These are phyloP conservation scores for Tridacna gigas DNA, from an alignment of 2,888 invertebrate species.

Conservation along the genomic window DNA sequence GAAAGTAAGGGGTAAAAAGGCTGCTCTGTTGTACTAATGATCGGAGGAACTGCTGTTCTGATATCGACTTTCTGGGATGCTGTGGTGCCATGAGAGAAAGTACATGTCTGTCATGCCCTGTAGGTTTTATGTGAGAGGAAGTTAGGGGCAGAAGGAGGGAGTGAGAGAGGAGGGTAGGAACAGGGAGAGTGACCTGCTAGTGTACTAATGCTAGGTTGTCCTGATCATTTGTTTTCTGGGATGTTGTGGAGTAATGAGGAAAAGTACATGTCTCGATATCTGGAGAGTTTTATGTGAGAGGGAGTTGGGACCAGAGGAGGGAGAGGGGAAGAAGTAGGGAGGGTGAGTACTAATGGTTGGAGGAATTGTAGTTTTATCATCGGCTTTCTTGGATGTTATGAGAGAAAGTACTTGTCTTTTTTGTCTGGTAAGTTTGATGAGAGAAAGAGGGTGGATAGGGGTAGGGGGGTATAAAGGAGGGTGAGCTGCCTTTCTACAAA, in stretches of 20 bases:
- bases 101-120: conserved; percentile 53
- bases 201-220: conserved; percentile 54
- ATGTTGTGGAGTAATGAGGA: conserved; percentile 62
- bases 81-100: conserved; percentile 63
- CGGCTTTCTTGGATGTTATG: no score
- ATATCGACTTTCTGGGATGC: conserved; percentile 65
- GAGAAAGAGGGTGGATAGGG: no score
- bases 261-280: conserved; percentile 53
- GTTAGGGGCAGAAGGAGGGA: no score
- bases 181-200: conserved; percentile 53
- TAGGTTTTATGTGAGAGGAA: conserved; percentile 27
- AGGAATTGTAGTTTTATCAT: no score
- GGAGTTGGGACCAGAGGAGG: no score
- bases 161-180: no score
- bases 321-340: no score
- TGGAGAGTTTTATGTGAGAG: conserved; percentile 41
- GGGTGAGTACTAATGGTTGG: no score
- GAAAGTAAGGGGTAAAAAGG: no score
- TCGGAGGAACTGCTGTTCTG: conserved; percentile 59
- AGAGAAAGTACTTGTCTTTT: conserved; percentile 35
- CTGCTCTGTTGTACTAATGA: conserved; percentile 60
- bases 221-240: conserved; percentile 62
- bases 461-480: no score
- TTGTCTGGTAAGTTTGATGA: conserved; percentile 49
- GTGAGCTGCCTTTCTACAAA: no score